Base-by-base conservation (phyloP, 2,888 invertebrate genomes). In the Chrysolina haemoptera region DNA sequence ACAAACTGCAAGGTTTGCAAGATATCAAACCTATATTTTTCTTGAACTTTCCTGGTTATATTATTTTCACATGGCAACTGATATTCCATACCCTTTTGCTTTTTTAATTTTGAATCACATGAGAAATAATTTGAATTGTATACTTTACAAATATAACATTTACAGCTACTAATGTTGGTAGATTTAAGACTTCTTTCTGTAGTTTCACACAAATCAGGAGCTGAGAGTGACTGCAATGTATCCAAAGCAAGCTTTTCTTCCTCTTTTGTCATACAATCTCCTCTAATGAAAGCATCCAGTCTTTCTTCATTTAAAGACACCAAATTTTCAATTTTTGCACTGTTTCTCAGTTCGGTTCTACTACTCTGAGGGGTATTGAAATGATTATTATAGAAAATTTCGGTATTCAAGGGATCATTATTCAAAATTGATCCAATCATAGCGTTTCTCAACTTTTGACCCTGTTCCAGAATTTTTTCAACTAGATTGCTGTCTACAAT, bases 191-290 rank as follows among this genome's bases (percentile, higher is more conserved):
- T 83, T 74, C 78, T 76, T 71, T 84, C 82, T 12, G 86, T 85
- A 40, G 82, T 87, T 75, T 86, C 84, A 74, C 82, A 85, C 22
- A 87, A 78, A 72, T 86, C 85, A 40, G 85, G 82, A 18, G 87
- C 87, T 50, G 90, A 89, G 76, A 87, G 85, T 5, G 86, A 85
- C 71, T 86, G 83, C 22, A 89, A 83, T 10, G 86, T 87, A 71
- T 88, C 85, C 50, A 90, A 80, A 8, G 88, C 88, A 79, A 85
- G 81, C 66, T 84, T 82, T 77, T 90, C 88, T 53, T 89, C 88
- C 27, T 80, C 80, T 71, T 77, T 81, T 10, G 85, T 83, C 87
- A 89, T 87, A 59, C 87, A 84, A 74, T 89, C 88, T 2, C 89
- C 89, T 75, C 81, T 81, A 68, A 88, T 80, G 78, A 86, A 88